Evolutionary conservation across 2,113 vertebrate genomes (phyloP).

Genomic region (Embiotoca jacksoni): DNA sequence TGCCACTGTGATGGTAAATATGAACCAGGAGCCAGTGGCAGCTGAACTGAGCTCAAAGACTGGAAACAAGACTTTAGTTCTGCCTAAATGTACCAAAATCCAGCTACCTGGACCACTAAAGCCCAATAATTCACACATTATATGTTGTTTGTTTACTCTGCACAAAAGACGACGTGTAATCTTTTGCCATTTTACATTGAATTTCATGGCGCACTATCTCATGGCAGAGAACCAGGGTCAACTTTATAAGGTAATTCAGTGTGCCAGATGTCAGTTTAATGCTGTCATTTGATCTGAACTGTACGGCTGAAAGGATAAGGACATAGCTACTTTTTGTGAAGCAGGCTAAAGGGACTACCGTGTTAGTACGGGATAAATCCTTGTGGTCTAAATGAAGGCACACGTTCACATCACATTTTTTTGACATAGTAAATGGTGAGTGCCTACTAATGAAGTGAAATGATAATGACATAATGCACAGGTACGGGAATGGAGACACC

Average conservation of each 20-base stretch:
- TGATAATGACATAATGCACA: neutral
- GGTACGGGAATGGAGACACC: neutral
- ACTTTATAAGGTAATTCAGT: conserved; percentile 3
- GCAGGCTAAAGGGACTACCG: conserved; percentile 45
- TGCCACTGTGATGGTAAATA: neutral
- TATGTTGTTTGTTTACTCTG: neutral
- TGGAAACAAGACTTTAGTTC: neutral
- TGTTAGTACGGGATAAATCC: conserved; percentile 34
- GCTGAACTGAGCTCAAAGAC: too few species aligned
- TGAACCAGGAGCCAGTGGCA: neutral
- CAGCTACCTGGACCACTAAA: neutral
- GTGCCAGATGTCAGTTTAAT: conserved; percentile 60
- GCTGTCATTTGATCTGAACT: conserved; percentile 42
- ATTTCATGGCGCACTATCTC: neutral
- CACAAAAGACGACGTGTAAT: neutral
- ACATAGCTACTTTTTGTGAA: conserved; percentile 55
- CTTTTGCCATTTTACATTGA: too few species aligned
- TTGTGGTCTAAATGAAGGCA: neutral
- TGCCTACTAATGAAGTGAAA: neutral
- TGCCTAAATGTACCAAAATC: too few species aligned
- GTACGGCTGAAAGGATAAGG: conserved; percentile 49
- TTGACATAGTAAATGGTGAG: neutral
- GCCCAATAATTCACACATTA: neutral
- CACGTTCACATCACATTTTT: neutral
- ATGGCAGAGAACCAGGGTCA: conserved; percentile 1